Evolutionary conservation across 2,113 vertebrate genomes (phyloP), one percentile per base, ranked within the genome.

Genomic region (Lichenostomus cassidix): DNA sequence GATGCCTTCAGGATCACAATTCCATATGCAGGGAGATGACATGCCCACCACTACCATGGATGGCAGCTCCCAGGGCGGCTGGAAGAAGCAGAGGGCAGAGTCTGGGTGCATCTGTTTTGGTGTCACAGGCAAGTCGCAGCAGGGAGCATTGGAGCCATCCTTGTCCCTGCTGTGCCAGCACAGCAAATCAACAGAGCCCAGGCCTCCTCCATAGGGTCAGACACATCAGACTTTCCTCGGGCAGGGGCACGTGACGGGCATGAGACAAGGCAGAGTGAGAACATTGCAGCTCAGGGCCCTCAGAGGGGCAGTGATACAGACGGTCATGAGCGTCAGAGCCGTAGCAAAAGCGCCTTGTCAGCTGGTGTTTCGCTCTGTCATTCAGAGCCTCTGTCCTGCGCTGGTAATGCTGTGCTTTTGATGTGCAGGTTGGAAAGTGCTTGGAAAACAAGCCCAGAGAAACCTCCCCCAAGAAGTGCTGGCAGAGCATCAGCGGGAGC

Each of bases 241-340:
- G 50, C 35, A 69, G 44, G 49, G 37, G n/a, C 81, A 68, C 1
- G 1, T 50, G 47, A 59, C 12, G 19, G 23, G 64, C 8, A 7
- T 27, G 31, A 73, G 65, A 74, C 64, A 74, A 86, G 65, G 82
- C 82, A 90, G 65, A 41, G 55, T 4, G 49, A 17, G 15, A 50
- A 39, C 16, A 11, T 1, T 55, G 56, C 67, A 70, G 87, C 67
- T 87, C 77, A 19, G 44, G 31, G 44, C 35, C 35, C 67, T 70
- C 13, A 24, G 25, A 63, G 35, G 71, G 46, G 46, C 86, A 74
- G 65, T 58, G 76, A 69, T 25, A 47, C 12, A 24, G 82, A n/a
- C 0, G 1, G 60, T 55, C 5, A 3, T 3, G 13, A 55, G 56
- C 0, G 0, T 49, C 35, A 9, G 59, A 44, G 65, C 58, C 1